Evolutionary conservation across 1,140 invertebrate species (phyloP), one percentile per base, ranked within the genome.

Genomic region (Pissodes strobi): DNA sequence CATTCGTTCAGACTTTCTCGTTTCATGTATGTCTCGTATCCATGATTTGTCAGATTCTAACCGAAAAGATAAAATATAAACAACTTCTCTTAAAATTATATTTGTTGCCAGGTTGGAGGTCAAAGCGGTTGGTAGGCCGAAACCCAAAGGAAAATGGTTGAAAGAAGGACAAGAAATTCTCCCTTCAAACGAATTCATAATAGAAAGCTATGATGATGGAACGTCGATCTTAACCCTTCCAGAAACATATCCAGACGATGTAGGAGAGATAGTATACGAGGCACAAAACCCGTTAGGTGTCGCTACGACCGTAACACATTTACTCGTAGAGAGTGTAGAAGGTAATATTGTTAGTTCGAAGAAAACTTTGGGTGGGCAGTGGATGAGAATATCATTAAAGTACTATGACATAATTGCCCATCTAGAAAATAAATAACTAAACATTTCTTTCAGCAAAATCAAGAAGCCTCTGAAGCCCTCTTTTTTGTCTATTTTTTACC

Each of bases 251-350:
- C 87, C 90, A 63, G 91, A 95, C 76, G 92, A 95, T 80, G 87
- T 85, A 25, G 92, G 92, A 51, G 91, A 93, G 78, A 93, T 95
- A 69, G 86, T 86, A 51, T 94, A 91, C 77, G 90, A 94, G 80
- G 92, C 92, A 3, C 82, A 86, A 71, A 95, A 94, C 82, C 82
- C 87, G 46, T 81, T 92, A 41, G 93, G 93, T 41, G 87, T 93
- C 64, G 90, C 89, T 37, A 86, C 87, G 18, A 93, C 92, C 19
- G 87, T 85, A 15, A 87, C 91, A 2, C 84, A 91, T 67, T 79
- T 94, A 67, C 84, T 88, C 25, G 88, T 93, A 64, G 86, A 90
- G 68, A 69, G 67, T 27, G 68, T 73, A 23, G 73, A 76, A 77
- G 74, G 75, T 78, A 73, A 66, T 2, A 38, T 38, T n/a, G n/a